Base-by-base conservation (phyloP, 2,888 invertebrate species). In the Nephrotoma guestfalica region DNA sequence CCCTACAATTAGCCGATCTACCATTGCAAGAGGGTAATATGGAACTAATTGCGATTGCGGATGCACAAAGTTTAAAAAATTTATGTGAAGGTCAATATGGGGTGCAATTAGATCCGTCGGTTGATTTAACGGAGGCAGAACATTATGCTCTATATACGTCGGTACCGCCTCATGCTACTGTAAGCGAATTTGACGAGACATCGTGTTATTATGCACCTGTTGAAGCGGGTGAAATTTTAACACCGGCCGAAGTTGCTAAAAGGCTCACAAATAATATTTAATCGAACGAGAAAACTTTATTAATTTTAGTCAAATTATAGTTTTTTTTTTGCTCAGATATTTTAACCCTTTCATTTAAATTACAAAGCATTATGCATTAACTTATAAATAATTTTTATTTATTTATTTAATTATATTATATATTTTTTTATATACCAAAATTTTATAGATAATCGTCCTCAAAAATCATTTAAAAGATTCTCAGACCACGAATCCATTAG, bases 61-160 rank as follows among this genome's bases (percentile, higher is more conserved):
- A 92, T 88, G 91, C 91, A 9, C 91, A 91, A 88, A 91, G 92
- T 87, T 88, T 92, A 87, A 90, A 89, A 86, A 91, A 92, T 88
- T 88, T 92, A 86, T 91, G 91, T 85, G 92, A 92, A 87, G 92
- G 91, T 2, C 90, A 91, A 86, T 92, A 90, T 86, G 91, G 92
- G 88, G 91, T 92, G 2, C 89, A 90, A 86, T 89, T 92, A 42
- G 92, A 92, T 89, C 90, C 91, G 83, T 94, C 94, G 87, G 90
- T 95, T 83, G 96, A 96, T 88, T 91, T 97, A 43, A 97, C 97
- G 0, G 97, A 97, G 88, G 97, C 96, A 0, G 97, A 97, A 89
- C 96, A 97, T 90, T 97, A 96, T 90, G 97, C 97, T 45, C 91
- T 97, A 87, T 97, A 97, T 89, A 97, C 96, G 89, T 95, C 96